Conservation (phyloP, 1,140 invertebrate genomes). For the Hylaeus volcanicus region DNA sequence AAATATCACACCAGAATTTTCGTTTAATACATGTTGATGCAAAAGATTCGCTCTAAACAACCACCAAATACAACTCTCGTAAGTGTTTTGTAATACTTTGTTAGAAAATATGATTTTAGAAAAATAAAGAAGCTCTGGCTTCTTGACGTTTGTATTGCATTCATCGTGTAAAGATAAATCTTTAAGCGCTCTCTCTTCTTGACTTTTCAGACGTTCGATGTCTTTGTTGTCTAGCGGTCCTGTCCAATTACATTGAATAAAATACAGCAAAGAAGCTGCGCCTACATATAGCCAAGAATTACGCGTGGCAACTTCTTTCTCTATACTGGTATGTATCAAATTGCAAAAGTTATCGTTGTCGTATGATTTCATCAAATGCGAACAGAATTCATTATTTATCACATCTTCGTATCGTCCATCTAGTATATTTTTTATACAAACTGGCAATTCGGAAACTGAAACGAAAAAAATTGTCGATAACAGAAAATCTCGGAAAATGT, state of each 20-base stretch:
- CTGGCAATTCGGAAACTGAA: conserved; percentile 32
- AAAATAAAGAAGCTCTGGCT: conserved; percentile 85
- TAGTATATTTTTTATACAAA: conserved; percentile 44
- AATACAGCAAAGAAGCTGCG: conserved; percentile 84
- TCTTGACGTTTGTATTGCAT: conserved; percentile 83
- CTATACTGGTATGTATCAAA: conserved; percentile 47
- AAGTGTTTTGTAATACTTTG: conserved; percentile 76
- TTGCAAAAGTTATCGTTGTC: conserved; percentile 44
- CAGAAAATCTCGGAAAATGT: not conserved
- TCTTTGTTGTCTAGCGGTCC: conserved; percentile 83
- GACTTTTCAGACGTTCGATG: conserved; percentile 77
- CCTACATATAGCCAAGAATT: conserved; percentile 78
- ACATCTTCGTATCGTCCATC: conserved; percentile 53
- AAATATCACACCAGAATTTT: conserved; percentile 85
- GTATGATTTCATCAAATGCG: conserved; percentile 22
- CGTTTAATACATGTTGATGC: conserved; percentile 88
- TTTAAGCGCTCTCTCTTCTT: conserved; percentile 82
- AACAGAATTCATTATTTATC: conserved; percentile 46
- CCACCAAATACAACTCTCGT: conserved; percentile 86
- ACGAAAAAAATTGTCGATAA: conserved; percentile 16
- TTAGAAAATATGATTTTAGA: conserved; percentile 84
- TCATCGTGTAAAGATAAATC: conserved; percentile 70
- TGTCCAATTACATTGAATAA: conserved; percentile 91
- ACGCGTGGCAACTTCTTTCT: conserved; percentile 24
- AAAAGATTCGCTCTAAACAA: conserved; percentile 85